phyloP scores from a whole-genome alignment of 2,888 invertebrate species.

The Pyralis farinalis region DNA sequence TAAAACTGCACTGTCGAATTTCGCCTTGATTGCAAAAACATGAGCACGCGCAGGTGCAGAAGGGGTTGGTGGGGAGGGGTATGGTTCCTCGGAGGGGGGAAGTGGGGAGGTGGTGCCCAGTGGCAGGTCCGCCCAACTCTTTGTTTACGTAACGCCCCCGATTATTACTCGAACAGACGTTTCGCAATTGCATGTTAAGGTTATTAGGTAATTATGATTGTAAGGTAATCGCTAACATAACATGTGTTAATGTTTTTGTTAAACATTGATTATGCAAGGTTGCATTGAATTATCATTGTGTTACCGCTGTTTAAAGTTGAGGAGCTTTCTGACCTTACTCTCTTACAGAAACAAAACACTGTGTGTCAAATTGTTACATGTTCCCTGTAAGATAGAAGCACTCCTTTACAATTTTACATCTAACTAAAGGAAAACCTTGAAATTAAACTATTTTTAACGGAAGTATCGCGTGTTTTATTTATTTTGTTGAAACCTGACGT shows the following conservation, averaged over 20 bases:
- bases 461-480: too few relatives aligned
- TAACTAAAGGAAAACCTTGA: too few relatives aligned
- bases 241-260: neutral
- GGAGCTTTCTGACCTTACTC: too few relatives aligned
- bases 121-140: slow-evolving; percentile 74
- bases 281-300: too few relatives aligned
- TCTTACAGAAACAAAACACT: too few relatives aligned
- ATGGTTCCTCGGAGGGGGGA: slow-evolving; percentile 24
- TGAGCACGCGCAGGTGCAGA: slow-evolving; percentile 58
- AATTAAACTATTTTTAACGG: too few relatives aligned
- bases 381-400: too few relatives aligned
- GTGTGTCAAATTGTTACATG: too few relatives aligned
- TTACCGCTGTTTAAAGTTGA: too few relatives aligned
- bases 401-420: too few relatives aligned
- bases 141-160: slow-evolving; percentile 77
- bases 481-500: too few relatives aligned
- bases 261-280: too few relatives aligned
- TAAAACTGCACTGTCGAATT: slow-evolving; percentile 30
- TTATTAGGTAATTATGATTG: slow-evolving; percentile 27
- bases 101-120: slow-evolving; percentile 49
- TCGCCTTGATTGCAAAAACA: slow-evolving; percentile 58
- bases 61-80: slow-evolving; percentile 26
- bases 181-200: slow-evolving; percentile 32
- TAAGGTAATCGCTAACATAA: slow-evolving; percentile 18
- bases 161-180: slow-evolving; percentile 59